Conservation (phyloP, 2,888 invertebrate species). For the Drosophila sordidula region DNA sequence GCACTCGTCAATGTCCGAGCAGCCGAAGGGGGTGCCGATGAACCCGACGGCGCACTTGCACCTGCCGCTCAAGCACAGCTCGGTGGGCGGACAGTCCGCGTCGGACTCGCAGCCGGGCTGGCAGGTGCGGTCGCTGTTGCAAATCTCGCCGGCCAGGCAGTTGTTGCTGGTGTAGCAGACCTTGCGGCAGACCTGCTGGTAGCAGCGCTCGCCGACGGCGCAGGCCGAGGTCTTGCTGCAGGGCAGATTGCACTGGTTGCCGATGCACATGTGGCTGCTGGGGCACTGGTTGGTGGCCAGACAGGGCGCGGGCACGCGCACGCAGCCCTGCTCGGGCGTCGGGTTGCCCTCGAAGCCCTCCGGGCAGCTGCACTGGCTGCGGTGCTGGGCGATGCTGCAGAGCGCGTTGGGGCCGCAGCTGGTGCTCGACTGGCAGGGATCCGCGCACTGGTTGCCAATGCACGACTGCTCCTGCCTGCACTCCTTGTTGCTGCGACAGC, state of each 20-base stretch:
- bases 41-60: conserved; percentile 93
- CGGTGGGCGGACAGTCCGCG: conserved; percentile 91
- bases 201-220: conserved; percentile 94
- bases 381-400: conserved; percentile 91
- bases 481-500: conserved; percentile 93
- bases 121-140: conserved; percentile 91
- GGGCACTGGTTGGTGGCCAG: conserved; percentile 90
- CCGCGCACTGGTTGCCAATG: conserved; percentile 92
- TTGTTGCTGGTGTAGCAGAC: conserved; percentile 95
- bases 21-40: conserved; percentile 90
- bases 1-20: conserved; percentile 94
- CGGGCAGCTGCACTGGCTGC: conserved; percentile 92
- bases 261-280: conserved; percentile 91
- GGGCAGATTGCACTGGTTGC: conserved; percentile 91
- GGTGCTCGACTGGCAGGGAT: conserved; percentile 91
- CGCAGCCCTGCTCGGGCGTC: conserved; percentile 94
- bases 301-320: conserved; percentile 91
- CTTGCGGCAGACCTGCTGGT: conserved; percentile 91
- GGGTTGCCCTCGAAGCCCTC: conserved; percentile 94
- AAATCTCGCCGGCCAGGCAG: conserved; percentile 95
- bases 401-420: conserved; percentile 94
- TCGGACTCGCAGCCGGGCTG: conserved; percentile 93
- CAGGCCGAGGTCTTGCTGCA: conserved; percentile 91
- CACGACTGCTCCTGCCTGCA: conserved; percentile 92
- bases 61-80: conserved; percentile 90